Percentiles rank a stretch among this genome's conserved stretches.
These are phyloP conservation scores for Calyptomena viridis DNA, from an alignment of 2,113 vertebrate species.

Conservation along the genomic window DNA sequence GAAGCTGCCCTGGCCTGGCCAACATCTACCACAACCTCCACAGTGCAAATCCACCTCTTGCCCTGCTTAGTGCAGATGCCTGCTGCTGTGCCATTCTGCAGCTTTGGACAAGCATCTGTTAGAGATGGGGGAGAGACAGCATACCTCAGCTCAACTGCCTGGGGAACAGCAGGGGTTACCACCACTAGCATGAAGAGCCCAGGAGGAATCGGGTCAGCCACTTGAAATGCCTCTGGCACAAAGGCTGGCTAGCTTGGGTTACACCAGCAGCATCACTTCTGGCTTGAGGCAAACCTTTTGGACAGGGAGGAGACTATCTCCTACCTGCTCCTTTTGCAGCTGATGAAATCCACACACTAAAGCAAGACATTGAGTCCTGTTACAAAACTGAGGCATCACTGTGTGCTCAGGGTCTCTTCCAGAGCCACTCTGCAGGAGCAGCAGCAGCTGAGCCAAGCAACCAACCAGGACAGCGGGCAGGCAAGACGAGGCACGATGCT, in stretches of 20 bases:
- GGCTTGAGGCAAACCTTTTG: neutral
- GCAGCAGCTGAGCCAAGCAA: neutral
- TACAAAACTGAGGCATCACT: neutral
- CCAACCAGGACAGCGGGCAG: neutral
- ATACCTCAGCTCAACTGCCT: neutral
- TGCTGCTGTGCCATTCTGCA: neutral
- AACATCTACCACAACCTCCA: neutral
- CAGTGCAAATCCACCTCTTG: neutral
- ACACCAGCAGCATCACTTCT: neutral
- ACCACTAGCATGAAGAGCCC: neutral
- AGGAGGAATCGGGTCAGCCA: neutral
- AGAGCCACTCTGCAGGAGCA: neutral
- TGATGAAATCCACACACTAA: neutral
- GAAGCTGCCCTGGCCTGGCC: neutral
- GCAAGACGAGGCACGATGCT: constrained; percentile 44
- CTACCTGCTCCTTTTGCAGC: neutral
- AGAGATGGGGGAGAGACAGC: neutral
- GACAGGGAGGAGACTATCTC: neutral
- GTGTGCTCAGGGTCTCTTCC: neutral
- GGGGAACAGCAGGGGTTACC: neutral
- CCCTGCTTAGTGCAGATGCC: neutral
- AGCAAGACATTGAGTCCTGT: neutral
- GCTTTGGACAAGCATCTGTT: neutral
- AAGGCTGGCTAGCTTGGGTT: constrained; percentile 1
- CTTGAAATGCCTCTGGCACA: constrained; percentile 23